Evolutionary conservation across 1,140 invertebrate genomes (phyloP), one percentile per base, ranked within the genome.

Genomic region (Drosophila pseudoobscura): DNA sequence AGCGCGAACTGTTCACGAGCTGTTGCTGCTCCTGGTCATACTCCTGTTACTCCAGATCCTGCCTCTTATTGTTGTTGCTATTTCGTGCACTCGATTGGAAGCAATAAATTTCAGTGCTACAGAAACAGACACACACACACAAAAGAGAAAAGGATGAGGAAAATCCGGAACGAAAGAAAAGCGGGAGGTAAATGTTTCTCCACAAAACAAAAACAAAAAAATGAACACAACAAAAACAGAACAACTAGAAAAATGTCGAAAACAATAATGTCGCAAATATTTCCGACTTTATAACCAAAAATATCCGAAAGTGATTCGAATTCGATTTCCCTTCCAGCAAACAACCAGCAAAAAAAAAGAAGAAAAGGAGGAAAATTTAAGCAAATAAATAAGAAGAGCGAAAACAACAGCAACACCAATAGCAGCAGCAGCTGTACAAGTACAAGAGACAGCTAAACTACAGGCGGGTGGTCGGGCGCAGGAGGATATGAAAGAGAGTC

Each of bases 261-360:
- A 89, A 89, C 84, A 89, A 90, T 83, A 90, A 88, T 80, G 88
- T 88, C 75, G 80, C 80, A 89, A 90, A 85, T 85, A 90, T 88
- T 78, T 91, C 83, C 82, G 85, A 80, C 77, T 89, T 91, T 87
- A 83, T 88, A 76, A 89, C 88, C 88, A 76, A 91, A 75, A 88
- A 89, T 90, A 91, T 91, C 89, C 90, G 89, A 89, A 91, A 91
- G 89, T 91, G 89, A 91, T 91, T 89, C 82, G 72, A 82, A 85
- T 80, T 89, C 89, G 89, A 91, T 91, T 91, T 89, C 79, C 89
- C 66, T 78, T 84, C 52, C 44, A 55, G 59, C 26, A 50, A 35
- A 20, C 39, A 43, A 43, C 41, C 70, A 44, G 54, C 29, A 45
- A n/a, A 44, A 45, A 53, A 63, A 59, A 51, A 20, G 8, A 26